phyloP scores from a whole-genome alignment of 2,888 invertebrate genomes.

The Cryptocephalus primarius region DNA sequence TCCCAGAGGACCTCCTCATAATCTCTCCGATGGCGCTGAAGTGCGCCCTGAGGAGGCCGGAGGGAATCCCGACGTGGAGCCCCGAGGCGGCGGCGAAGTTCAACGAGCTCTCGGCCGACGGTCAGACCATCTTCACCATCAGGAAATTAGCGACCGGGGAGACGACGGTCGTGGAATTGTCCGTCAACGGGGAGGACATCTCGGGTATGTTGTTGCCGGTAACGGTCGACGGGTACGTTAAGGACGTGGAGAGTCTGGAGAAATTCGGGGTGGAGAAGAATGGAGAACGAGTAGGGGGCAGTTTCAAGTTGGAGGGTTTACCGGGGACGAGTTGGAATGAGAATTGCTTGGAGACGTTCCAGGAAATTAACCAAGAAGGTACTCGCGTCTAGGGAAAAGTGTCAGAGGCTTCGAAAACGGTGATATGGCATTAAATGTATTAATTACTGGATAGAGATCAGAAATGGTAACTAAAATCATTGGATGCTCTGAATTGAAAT shows the following conservation, averaged over 20 bases:
- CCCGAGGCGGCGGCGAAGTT: slow-evolving; percentile 54
- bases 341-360: slow-evolving; percentile 7
- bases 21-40: slow-evolving; percentile 53
- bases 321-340: slow-evolving; percentile 5
- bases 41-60: slow-evolving; percentile 44
- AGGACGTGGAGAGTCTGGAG: slow-evolving; percentile 48
- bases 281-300: slow-evolving; percentile 6
- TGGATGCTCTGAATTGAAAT: too few species aligned
- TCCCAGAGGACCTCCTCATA: slow-evolving; percentile 48
- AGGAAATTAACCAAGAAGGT: slow-evolving; percentile 13
- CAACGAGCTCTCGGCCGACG: slow-evolving; percentile 54
- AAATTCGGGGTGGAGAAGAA: slow-evolving; percentile 15
- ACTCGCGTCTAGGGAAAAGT: slow-evolving; percentile 13
- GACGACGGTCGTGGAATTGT: slow-evolving; percentile 52
- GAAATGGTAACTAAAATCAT: too few species aligned
- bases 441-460: too few species aligned
- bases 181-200: slow-evolving; percentile 49
- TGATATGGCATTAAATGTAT: too few species aligned
- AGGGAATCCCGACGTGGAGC: slow-evolving; percentile 48
- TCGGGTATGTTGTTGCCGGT: slow-evolving; percentile 42
- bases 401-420: too few species aligned
- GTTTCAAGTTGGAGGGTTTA: slow-evolving; percentile 17
- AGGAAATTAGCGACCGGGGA: slow-evolving; percentile 56
- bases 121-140: slow-evolving; percentile 57
- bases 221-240: slow-evolving; percentile 42